Evolutionary conservation across 2,797 vertebrate species (phyloP).

Genomic region (Anolis apletophallus): DNA sequence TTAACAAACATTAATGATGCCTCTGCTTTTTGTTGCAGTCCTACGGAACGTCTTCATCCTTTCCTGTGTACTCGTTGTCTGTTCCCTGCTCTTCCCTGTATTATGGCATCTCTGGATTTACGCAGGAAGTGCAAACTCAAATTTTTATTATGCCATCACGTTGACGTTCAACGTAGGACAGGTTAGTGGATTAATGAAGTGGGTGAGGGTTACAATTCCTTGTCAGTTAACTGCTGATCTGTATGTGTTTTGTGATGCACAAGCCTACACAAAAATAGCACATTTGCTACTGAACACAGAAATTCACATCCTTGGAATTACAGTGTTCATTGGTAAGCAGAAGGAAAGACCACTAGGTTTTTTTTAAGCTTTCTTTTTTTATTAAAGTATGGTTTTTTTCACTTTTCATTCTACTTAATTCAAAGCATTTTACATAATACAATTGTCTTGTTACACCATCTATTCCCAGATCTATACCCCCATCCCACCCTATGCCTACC

Average conservation of each 20-base stretch:
- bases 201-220: not conserved
- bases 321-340: not conserved
- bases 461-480: too few relatives aligned
- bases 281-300: not conserved
- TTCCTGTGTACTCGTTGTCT: conserved; percentile 90
- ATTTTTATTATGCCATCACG: conserved; percentile 98
- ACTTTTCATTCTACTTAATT: too few relatives aligned
- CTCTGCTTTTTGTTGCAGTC: conserved; percentile 80
- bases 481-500: too few relatives aligned
- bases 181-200: conserved; percentile 77
- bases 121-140: conserved; percentile 97
- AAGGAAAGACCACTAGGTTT: not conserved
- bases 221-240: not conserved
- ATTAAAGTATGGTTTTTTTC: too few relatives aligned
- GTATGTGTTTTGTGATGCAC: not conserved
- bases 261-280: not conserved
- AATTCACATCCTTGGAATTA: not conserved
- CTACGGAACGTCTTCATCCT: conserved; percentile 96
- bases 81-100: conserved; percentile 93
- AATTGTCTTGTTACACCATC: too few relatives aligned
- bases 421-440: too few relatives aligned
- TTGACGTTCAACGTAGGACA: conserved; percentile 96
- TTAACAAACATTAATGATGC: conserved; percentile 25
- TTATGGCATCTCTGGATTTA: conserved; percentile 99
- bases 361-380: too few relatives aligned